Evolutionary conservation across 2,113 vertebrate genomes (phyloP).

Genomic region (Copsychus sechellarum): DNA sequence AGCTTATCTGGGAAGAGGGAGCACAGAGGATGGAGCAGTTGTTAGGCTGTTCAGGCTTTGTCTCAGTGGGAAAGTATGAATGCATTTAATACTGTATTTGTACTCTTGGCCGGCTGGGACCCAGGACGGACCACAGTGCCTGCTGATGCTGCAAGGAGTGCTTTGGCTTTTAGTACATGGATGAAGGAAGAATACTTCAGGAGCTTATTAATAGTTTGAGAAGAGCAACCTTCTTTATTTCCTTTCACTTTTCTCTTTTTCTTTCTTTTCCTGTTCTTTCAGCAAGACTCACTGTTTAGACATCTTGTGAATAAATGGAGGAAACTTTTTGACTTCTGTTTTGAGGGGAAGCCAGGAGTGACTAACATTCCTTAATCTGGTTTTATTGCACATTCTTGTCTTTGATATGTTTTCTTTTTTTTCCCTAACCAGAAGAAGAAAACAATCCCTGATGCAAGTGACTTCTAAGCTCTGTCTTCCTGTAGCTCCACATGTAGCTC

Average conservation of each 20-base stretch:
- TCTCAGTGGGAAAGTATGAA: conserved; percentile 63
- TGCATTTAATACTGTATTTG: conserved; percentile 36
- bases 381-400: conserved; percentile 55
- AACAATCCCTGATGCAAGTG: conserved; percentile 26
- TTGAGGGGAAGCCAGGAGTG: conserved; percentile 60
- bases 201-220: neutral
- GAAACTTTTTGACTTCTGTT: conserved; percentile 63
- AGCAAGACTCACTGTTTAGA: conserved; percentile 10
- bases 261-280: neutral
- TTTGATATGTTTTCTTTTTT: conserved; percentile 38
- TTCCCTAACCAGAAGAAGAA: conserved; percentile 2
- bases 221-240: neutral
- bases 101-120: conserved; percentile 8
- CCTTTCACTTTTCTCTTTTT: neutral
- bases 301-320: conserved; percentile 46
- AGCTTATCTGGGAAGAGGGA: conserved; percentile 49
- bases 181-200: neutral
- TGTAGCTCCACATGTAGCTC: neutral
- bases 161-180: neutral
- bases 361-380: conserved; percentile 61
- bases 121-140: neutral
- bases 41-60: conserved; percentile 46
- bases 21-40: conserved; percentile 7
- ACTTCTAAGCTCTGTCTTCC: conserved; percentile 29
- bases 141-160: conserved; percentile 35